phyloP scores from a whole-genome alignment of 2,888 invertebrate species.

The Panzeria rudis region DNA sequence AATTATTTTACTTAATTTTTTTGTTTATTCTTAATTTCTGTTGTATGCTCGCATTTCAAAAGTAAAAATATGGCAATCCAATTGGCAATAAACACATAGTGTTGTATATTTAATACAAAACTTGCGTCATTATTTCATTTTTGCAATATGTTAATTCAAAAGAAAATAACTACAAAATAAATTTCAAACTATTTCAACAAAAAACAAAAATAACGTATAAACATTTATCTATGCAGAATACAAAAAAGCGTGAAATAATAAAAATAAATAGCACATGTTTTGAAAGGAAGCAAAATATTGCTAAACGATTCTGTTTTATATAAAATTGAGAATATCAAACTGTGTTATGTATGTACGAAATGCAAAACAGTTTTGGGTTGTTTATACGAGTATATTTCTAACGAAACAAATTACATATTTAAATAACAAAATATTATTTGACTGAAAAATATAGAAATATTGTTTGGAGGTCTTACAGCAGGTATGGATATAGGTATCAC shows the following conservation, averaged over 20 bases:
- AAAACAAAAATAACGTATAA: constrained; percentile 16
- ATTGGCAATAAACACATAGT: constrained; percentile 40
- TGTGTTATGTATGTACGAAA: neutral
- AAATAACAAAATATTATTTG: neutral
- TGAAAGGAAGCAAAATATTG: constrained; percentile 8
- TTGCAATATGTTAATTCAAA: constrained; percentile 30
- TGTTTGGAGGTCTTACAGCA: neutral
- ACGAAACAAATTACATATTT: neutral
- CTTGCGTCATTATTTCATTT: constrained; percentile 46
- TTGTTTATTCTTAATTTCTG: constrained; percentile 3
- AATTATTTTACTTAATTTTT: constrained; percentile 11
- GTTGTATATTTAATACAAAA: constrained; percentile 7
- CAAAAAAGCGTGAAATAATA: constrained; percentile 8
- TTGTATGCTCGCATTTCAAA: constrained; percentile 1
- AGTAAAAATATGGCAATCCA: constrained; percentile 36
- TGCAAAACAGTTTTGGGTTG: neutral
- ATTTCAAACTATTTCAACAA: constrained; percentile 36
- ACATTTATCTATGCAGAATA: constrained; percentile 25
- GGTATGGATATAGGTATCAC: neutral
- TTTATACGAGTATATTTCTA: neutral
- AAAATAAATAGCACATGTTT: constrained; percentile 40
- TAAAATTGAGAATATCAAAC: neutral
- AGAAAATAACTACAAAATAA: constrained; percentile 8
- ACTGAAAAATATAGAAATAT: neutral
- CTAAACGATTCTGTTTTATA: constrained; percentile 6